Evolutionary conservation across 2,888 invertebrate genomes (phyloP).

Genomic region (Allophyes oxyacanthae): DNA sequence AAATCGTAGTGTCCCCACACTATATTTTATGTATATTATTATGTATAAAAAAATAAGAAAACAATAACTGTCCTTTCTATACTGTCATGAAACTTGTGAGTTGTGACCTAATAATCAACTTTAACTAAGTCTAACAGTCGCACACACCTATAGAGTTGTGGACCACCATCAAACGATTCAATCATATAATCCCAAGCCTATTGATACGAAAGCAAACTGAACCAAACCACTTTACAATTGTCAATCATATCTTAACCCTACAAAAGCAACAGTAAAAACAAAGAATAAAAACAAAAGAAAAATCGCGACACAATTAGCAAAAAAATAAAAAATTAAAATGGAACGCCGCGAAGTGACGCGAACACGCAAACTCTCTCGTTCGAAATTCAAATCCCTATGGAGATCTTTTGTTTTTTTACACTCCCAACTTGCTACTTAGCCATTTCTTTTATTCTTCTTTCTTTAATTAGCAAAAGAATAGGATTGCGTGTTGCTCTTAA

Average conservation of each 20-base stretch:
- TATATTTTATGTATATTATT: no score
- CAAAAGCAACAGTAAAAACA: slow-evolving; percentile 48
- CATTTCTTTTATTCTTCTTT: slow-evolving; percentile 83
- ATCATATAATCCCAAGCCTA: neutral
- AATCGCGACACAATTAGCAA: slow-evolving; percentile 60
- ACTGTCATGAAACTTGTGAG: no score
- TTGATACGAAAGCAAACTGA: neutral
- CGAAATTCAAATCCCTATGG: slow-evolving; percentile 79
- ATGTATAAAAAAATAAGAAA: no score
- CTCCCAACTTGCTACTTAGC: slow-evolving; percentile 86
- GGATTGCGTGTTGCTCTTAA: slow-evolving; percentile 85
- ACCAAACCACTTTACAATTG: neutral
- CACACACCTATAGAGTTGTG: neutral
- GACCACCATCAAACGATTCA: slow-evolving; percentile 2
- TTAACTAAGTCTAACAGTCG: no score
- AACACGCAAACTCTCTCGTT: slow-evolving; percentile 83
- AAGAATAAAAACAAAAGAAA: slow-evolving; percentile 56
- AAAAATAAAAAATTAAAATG: slow-evolving; percentile 75
- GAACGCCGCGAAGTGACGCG: slow-evolving; percentile 78
- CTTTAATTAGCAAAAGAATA: slow-evolving; percentile 87
- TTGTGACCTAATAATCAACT: no score
- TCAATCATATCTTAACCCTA: slow-evolving; percentile 36
- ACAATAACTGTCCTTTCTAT: no score
- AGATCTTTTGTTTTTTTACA: slow-evolving; percentile 76
- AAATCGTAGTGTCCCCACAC: no score